Conservation (phyloP, 2,113 vertebrate species). For the Pseudopodoces humilis region DNA sequence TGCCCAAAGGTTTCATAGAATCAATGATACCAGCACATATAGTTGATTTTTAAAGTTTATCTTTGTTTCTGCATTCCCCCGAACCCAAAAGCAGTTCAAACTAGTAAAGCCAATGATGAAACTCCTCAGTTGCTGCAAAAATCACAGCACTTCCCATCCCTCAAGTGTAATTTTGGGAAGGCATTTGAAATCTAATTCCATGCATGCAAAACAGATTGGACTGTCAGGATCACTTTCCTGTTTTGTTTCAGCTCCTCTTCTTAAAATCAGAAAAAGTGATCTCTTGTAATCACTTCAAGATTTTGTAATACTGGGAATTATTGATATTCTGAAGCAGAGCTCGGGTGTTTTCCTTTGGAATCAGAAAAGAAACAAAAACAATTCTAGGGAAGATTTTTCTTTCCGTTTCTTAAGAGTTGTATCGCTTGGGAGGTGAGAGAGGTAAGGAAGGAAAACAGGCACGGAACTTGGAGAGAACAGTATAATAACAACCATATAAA, state of each 20-base stretch:
- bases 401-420: not conserved
- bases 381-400: not conserved
- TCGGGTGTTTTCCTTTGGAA: not conserved
- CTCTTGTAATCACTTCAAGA: not conserved
- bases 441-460: not conserved
- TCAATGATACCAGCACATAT: not conserved
- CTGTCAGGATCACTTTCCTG: not conserved
- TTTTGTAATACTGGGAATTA: not conserved
- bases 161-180: not conserved
- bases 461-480: not conserved
- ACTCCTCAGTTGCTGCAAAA: not conserved
- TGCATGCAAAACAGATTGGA: not conserved
- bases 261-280: not conserved
- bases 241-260: not conserved
- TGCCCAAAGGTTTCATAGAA: not conserved
- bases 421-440: not conserved
- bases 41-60: not conserved
- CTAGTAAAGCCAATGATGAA: not conserved
- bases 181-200: not conserved
- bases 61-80: not conserved
- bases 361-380: not conserved
- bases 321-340: not conserved
- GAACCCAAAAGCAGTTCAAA: not conserved
- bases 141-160: not conserved
- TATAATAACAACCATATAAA: not conserved